Base-by-base conservation (phyloP, 2,113 vertebrate genomes). In the Pseudopodoces humilis region DNA sequence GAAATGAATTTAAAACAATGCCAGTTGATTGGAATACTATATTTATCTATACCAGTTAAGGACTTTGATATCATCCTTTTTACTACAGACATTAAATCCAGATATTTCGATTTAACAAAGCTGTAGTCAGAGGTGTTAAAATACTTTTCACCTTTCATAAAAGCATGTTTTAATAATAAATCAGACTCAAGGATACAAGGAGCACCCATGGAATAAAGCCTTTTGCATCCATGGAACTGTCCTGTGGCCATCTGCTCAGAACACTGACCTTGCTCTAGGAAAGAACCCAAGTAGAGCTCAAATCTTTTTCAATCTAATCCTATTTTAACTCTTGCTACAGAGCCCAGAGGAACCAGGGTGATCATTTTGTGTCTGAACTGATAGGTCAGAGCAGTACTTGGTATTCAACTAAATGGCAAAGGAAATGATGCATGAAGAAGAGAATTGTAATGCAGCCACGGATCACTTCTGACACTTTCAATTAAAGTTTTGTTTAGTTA, bases 401-500 rank as follows among this genome's bases (percentile, higher is more conserved):
- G 90, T 96, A 95, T 92, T 75, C 95, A 96, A 83, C 62, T 92
- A 96, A 97, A 97, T 64, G 83, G 88, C 86, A 94, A 89, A 96
- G 68, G 93, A 97, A 98, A 97, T 17, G 41, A 95, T 92, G 95
- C 88, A 84, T 69, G 82, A 96, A 98, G 87, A 88, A 92, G 86
- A 93, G 95, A 97, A 97, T 41, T 88, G 91, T 74, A 97, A 89
- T 74, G 63, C 90, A 95, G 92, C 62, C 10, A 46, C 92, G 79
- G 93, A 96, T 96, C 95, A 95, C 83, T 93, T 96, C 86, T 97
- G 96, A 96, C 95, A 96, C 79, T 91, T 97, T 90, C 81, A 93
- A 96, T 96, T 97, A 96, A 58, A 33, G 62, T 95, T 97, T 94
- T 97, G 94, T 97, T 98, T 96, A 96, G 92, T 96, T 96, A 97